phyloP scores from a whole-genome alignment of 2,797 vertebrate genomes.

The Phrynocephalus guinanensis region DNA sequence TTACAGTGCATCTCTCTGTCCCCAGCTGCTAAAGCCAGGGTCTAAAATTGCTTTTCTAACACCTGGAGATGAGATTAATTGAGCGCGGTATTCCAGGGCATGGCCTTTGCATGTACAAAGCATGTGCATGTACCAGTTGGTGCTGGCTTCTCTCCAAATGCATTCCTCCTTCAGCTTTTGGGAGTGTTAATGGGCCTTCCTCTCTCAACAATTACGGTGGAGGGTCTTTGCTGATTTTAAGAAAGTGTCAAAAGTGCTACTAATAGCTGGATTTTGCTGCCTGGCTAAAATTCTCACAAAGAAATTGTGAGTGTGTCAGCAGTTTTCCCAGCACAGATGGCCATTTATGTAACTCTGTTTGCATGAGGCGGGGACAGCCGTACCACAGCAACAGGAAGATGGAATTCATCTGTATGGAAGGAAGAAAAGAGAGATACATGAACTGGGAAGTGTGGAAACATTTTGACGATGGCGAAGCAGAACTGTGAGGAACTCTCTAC shows the following conservation, averaged over 20 bases:
- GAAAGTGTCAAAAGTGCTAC: slow-evolving; percentile 65
- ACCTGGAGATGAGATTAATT: background rate
- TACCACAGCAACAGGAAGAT: slow-evolving; percentile 78
- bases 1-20: too few relatives aligned
- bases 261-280: slow-evolving; percentile 65
- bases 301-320: slow-evolving; percentile 54
- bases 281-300: slow-evolving; percentile 54
- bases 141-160: background rate
- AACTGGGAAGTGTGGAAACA: slow-evolving; percentile 65
- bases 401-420: slow-evolving; percentile 72
- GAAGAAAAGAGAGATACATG: slow-evolving; percentile 63
- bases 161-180: background rate
- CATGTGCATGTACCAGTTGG: background rate
- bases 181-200: background rate
- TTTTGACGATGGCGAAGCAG: slow-evolving; percentile 71
- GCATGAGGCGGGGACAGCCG: slow-evolving; percentile 49
- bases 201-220: slow-evolving; percentile 31
- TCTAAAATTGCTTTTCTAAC: background rate
- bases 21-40: background rate
- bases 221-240: slow-evolving; percentile 58
- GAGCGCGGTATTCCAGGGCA: too few relatives aligned
- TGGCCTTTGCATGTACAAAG: background rate
- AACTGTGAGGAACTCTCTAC: slow-evolving; percentile 58
- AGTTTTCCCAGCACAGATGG: slow-evolving; percentile 65
- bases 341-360: slow-evolving; percentile 65